These are phyloP conservation scores for Triplophysa bombifrons DNA, from an alignment of 2,797 vertebrate species.

Conservation along the genomic window DNA sequence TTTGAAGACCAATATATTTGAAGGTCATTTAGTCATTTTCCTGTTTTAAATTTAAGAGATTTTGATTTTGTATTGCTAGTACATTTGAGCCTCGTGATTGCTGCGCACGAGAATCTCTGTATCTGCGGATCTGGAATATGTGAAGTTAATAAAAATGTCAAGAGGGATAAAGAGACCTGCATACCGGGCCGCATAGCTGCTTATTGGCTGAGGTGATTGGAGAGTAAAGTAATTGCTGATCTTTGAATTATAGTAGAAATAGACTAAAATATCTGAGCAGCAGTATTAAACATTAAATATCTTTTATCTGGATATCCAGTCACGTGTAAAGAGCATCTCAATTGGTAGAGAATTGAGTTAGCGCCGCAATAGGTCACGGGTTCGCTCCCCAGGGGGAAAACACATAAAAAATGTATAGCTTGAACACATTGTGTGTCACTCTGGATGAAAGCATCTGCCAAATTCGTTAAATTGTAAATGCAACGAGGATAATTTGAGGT, in stretches of 20 bases:
- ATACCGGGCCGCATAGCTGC: constrained; percentile 25
- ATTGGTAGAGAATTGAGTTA: too few species aligned
- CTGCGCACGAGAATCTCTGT: constrained; percentile 20
- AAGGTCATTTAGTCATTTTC: constrained; percentile 22
- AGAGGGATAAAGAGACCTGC: constrained; percentile 49
- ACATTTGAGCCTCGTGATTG: constrained; percentile 13
- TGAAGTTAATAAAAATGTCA: constrained; percentile 51
- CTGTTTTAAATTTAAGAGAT: constrained; percentile 41
- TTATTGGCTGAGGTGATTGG: constrained; percentile 57
- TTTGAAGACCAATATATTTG: background rate
- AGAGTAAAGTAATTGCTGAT: constrained; percentile 48
- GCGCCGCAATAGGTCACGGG: too few species aligned
- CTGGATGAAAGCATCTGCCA: too few species aligned
- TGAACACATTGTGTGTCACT: too few species aligned
- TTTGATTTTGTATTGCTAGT: constrained; percentile 30
- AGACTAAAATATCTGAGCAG: constrained; percentile 60
- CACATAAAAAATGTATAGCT: too few species aligned
- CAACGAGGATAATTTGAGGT: too few species aligned
- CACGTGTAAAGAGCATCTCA: constrained; percentile 60
- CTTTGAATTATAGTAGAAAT: constrained; percentile 48
- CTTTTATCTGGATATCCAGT: constrained; percentile 59
- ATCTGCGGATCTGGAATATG: constrained; percentile 19
- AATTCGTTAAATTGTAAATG: background rate
- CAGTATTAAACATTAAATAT: constrained; percentile 68
- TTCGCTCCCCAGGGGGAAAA: too few species aligned